phyloP scores from a whole-genome alignment of 2,797 vertebrate genomes.

The Scarus forsteni region DNA sequence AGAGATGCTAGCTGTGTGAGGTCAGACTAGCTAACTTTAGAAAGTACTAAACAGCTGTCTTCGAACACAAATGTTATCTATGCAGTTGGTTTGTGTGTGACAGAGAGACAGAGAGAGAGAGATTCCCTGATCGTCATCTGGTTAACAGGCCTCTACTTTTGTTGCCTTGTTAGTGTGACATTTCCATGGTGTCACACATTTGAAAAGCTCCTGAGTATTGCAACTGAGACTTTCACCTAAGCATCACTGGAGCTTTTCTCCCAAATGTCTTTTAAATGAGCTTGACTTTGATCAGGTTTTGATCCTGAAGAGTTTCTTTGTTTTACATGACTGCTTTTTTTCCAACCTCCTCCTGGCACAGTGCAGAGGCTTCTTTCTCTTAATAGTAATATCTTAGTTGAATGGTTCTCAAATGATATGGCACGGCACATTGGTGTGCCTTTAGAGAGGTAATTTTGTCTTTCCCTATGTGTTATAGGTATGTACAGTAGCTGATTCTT shows the following conservation, averaged over 20 bases:
- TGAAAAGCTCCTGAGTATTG: background rate
- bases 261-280: background rate
- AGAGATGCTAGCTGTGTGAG: conserved; percentile 25
- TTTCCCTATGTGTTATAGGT: no score
- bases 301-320: no score
- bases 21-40: conserved; percentile 49
- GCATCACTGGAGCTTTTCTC: background rate
- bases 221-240: background rate
- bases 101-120: background rate
- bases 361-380: no score
- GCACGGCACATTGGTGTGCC: no score
- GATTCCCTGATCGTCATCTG: background rate
- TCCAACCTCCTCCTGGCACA: no score
- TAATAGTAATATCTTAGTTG: no score
- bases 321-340: no score
- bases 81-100: conserved; percentile 11
- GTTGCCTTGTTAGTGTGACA: background rate
- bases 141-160: conserved; percentile 1
- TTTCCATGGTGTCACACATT: background rate
- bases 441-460: no score
- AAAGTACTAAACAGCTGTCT: conserved; percentile 29
- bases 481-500: no score
- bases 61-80: conserved; percentile 7
- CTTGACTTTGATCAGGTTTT: no score
- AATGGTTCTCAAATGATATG: no score